Base-by-base conservation (phyloP, 1,140 invertebrate genomes). In the Hermetia illucens region DNA sequence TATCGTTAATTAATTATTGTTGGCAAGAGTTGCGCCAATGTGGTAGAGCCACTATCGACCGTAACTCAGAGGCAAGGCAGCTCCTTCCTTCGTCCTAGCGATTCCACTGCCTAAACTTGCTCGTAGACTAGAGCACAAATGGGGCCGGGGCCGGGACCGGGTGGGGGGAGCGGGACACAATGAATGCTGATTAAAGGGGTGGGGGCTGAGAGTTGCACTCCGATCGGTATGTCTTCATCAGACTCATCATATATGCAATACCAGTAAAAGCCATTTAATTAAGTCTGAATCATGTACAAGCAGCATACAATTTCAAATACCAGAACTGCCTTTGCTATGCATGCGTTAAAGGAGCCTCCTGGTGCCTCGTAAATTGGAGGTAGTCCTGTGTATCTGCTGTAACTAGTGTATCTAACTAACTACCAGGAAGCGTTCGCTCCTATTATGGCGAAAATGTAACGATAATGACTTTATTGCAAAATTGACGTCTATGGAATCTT, bases 261-360 rank as follows among this genome's bases (percentile, higher is more conserved):
- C 32, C 32, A 34, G 32, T 34, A 34, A 34, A 34, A 34, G 32
- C 32, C 32, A 34, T 34, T 34, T 34, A 34, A 34, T 34, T 34
- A 34, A 34, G 32, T 34, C 32, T 34, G 32, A 34, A 34, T 13
- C 32, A 34, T 34, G 32, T 34, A 34, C 24, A 27, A 27, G n/a
- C 24, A 27, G 24, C 24, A 27, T 27, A 8, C 24, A 27, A 27
- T 27, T 27, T 27, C 8, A 27, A 27, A 27, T 27, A 27, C 24
- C 24, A 27, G 24, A 13, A 13, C 24, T 27, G 24, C 24, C 24
- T 27, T 27, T n/a, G n/a, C n/a, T n/a, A 8, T 27, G 13, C 24
- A 9, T 27, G 24, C 24, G 24, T 27, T 27, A 9, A 27, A 27
- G 24, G 24, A 8, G 8, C 24, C 24, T 13, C n/a, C n/a, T n/a